These are phyloP conservation scores for Pinna nobilis DNA, from an alignment of 1,140 invertebrate genomes.

Conservation along the genomic window DNA sequence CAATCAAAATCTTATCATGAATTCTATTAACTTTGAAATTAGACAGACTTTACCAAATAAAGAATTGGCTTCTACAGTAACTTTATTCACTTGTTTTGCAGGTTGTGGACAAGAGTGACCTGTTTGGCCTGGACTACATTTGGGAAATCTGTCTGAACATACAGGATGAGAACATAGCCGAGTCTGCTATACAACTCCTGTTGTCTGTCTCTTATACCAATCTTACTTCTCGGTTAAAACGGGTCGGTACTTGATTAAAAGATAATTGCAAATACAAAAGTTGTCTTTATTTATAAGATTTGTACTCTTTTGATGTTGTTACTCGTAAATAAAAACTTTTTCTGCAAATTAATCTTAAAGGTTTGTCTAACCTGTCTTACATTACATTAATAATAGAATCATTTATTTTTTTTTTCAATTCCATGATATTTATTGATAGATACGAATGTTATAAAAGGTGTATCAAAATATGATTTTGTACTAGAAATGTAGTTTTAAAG, in stretches of 20 bases:
- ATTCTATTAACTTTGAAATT: no score
- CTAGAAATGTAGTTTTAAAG: no score
- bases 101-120: slow-evolving; percentile 76
- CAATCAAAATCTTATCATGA: no score
- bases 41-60: no score
- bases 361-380: no score
- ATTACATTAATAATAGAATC: no score
- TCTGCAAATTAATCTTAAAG: neutral
- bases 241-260: slow-evolving; percentile 54
- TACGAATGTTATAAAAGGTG: no score
- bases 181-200: slow-evolving; percentile 75
- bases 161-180: slow-evolving; percentile 74
- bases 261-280: no score
- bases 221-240: slow-evolving; percentile 75
- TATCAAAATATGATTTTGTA: no score
- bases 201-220: slow-evolving; percentile 75
- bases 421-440: no score
- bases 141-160: slow-evolving; percentile 77
- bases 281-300: neutral
- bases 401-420: no score
- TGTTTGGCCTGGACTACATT: slow-evolving; percentile 76
- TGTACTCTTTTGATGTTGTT: neutral
- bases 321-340: neutral
- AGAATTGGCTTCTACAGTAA: no score
- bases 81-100: slow-evolving; percentile 56